Conservation (phyloP, 2,797 vertebrate species). For the Coranthus polyacanthus region DNA sequence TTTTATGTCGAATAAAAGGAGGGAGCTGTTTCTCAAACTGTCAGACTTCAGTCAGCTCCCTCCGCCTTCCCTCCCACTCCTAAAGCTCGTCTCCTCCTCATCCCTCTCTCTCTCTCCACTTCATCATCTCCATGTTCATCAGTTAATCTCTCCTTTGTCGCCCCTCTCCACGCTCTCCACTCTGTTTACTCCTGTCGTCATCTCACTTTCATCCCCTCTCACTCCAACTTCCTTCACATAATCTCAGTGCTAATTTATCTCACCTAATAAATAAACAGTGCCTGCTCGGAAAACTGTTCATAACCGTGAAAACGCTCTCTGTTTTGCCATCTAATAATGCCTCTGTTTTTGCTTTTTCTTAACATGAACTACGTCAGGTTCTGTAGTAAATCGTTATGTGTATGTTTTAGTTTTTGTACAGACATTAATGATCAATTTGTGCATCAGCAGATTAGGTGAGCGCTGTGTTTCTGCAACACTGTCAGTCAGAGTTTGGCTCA, state of each 20-base stretch:
- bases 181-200: conserved; percentile 60
- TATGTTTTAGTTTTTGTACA: neutral
- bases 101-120: conserved; percentile 26
- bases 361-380: neutral
- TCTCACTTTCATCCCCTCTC: conserved; percentile 55
- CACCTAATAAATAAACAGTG: neutral
- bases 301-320: neutral
- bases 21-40: conserved; percentile 37
- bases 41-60: conserved; percentile 36
- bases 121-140: conserved; percentile 63
- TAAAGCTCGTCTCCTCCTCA: conserved; percentile 48
- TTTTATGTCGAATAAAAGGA: conserved; percentile 11
- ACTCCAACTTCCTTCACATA: conserved; percentile 15
- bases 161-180: conserved; percentile 38
- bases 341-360: too few species aligned
- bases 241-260: conserved; percentile 35
- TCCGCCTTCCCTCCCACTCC: conserved; percentile 37
- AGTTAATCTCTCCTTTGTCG: conserved; percentile 64
- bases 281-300: neutral
- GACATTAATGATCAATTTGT: conserved; percentile 21
- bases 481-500: conserved; percentile 62
- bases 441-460: conserved; percentile 53
- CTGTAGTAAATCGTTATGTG: neutral
- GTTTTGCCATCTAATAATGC: too few species aligned
- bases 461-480: conserved; percentile 45